These are phyloP conservation scores for Dione vanillae DNA, from an alignment of 2,888 invertebrate genomes.

Conservation along the genomic window DNA sequence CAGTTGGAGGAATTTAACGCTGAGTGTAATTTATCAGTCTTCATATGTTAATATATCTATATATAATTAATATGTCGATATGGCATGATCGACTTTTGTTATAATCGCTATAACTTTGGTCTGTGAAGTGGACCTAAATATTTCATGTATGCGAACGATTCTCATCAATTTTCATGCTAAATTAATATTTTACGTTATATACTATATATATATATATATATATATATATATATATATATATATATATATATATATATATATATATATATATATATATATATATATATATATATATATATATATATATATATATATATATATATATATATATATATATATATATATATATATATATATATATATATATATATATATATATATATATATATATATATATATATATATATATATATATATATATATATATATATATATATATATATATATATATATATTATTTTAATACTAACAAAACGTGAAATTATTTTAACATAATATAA, in stretches of 20 bases:
- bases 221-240: neutral
- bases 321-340: neutral
- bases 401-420: neutral
- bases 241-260: neutral
- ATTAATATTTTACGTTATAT: neutral
- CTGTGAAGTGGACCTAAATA: too few relatives aligned
- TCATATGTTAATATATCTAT: too few relatives aligned
- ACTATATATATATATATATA: neutral
- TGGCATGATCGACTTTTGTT: too few relatives aligned
- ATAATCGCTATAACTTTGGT: too few relatives aligned
- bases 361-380: neutral
- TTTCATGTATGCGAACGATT: too few relatives aligned
- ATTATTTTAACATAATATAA: conserved; percentile 3
- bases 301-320: neutral
- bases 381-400: neutral
- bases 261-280: neutral
- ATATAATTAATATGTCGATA: too few relatives aligned
- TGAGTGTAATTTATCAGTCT: too few relatives aligned
- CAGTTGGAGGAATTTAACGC: too few relatives aligned
- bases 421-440: neutral
- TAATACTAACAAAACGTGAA: neutral
- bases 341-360: neutral
- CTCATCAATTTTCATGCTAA: too few relatives aligned
- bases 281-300: neutral
- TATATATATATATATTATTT: neutral